Percentiles rank a stretch among this genome's conserved stretches.
phyloP scores from a whole-genome alignment of 2,797 vertebrate species.

The Ctenopoma multispine region DNA sequence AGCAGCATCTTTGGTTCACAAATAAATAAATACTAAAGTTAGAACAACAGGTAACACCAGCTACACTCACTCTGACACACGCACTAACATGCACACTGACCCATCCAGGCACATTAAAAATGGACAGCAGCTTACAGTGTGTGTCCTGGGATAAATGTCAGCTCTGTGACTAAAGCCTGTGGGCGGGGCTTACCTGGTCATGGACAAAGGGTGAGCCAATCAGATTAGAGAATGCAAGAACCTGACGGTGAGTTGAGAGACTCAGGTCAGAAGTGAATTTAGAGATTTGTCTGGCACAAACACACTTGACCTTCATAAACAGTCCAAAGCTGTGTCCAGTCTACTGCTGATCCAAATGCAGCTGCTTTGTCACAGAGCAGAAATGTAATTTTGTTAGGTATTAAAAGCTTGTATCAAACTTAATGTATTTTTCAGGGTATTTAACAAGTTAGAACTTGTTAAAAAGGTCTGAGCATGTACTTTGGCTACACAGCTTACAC shows the following conservation, averaged over 20 bases:
- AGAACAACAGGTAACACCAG: not conserved
- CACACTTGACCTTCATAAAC: slow-evolving; percentile 43
- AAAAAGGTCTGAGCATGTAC: slow-evolving; percentile 11
- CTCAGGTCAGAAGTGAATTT: slow-evolving; percentile 52
- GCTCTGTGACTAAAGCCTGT: slow-evolving; percentile 71
- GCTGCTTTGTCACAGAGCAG: not conserved
- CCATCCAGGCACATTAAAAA: slow-evolving; percentile 57
- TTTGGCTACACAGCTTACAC: slow-evolving; percentile 25
- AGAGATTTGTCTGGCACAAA: slow-evolving; percentile 64
- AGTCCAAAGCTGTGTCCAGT: slow-evolving; percentile 1
- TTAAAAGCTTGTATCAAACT: not conserved
- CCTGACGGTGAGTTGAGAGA: slow-evolving; percentile 43
- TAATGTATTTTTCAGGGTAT: not conserved
- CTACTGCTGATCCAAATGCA: not conserved
- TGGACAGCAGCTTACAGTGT: slow-evolving; percentile 70
- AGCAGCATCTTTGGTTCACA: slow-evolving; percentile 51
- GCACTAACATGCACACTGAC: slow-evolving; percentile 15
- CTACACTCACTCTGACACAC: slow-evolving; percentile 4
- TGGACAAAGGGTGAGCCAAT: slow-evolving; percentile 54
- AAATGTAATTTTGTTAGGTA: not conserved
- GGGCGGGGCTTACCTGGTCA: slow-evolving; percentile 66
- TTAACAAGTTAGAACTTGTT: not conserved
- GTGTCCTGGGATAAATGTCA: slow-evolving; percentile 71
- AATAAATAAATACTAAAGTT: slow-evolving; percentile 36
- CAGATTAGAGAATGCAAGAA: slow-evolving; percentile 48